Evolutionary conservation across 2,888 invertebrate species (phyloP).

Genomic region (Polia nebulosa): DNA sequence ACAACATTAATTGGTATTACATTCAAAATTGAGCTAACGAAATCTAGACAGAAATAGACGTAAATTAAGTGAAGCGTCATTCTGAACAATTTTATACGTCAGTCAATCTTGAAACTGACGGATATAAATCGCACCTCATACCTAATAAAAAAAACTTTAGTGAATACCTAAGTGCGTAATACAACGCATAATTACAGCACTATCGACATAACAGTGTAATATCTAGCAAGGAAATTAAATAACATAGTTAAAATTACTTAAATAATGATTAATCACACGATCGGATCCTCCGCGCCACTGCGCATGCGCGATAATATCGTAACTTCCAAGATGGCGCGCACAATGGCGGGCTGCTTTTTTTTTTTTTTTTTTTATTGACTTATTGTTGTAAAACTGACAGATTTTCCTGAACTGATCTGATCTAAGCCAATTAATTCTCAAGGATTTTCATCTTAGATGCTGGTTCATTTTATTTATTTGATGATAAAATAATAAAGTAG

Average conservation of each 20-base stretch:
- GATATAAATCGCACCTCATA: conserved; percentile 31
- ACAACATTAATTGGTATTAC: neutral
- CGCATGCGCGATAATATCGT: conserved; percentile 56
- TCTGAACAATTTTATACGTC: conserved; percentile 26
- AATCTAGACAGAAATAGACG: neutral
- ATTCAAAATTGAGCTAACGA: conserved; percentile 3
- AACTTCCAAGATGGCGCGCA: conserved; percentile 51
- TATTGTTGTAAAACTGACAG: conserved; percentile 56
- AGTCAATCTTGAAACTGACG: conserved; percentile 37
- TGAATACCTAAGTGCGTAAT: conserved; percentile 32
- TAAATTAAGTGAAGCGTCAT: conserved; percentile 10
- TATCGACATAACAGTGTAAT: conserved; percentile 40
- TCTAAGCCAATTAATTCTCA: conserved; percentile 59
- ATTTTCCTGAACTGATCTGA: conserved; percentile 59
- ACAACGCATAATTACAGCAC: conserved; percentile 41
- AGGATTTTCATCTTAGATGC: conserved; percentile 53
- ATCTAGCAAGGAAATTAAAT: conserved; percentile 59
- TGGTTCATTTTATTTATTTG: conserved; percentile 22
- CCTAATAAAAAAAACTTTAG: conserved; percentile 31
- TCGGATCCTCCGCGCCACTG: conserved; percentile 58
- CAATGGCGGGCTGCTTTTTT: conserved; percentile 54
- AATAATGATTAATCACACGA: conserved; percentile 54
- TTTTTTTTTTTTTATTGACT: too few relatives aligned
- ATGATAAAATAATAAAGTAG: conserved; percentile 11
- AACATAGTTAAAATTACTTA: conserved; percentile 46